These are phyloP conservation scores for Thunnus maccoyii DNA, from an alignment of 2,113 vertebrate genomes.

Conservation along the genomic window DNA sequence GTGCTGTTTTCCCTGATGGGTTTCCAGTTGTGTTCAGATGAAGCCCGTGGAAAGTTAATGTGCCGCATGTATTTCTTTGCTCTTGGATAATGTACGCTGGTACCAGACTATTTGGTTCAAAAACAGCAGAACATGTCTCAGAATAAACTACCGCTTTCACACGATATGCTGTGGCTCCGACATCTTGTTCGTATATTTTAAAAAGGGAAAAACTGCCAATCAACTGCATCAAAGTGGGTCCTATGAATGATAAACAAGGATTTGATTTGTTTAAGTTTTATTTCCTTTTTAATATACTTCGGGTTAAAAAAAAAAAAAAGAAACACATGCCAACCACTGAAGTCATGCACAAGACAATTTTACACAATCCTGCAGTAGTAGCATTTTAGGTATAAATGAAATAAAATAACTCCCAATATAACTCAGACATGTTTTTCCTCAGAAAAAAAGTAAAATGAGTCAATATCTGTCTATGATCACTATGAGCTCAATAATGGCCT, in stretches of 20 bases:
- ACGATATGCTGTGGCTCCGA: slow-evolving; percentile 13
- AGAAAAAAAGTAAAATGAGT: background rate
- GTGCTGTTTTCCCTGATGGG: slow-evolving; percentile 66
- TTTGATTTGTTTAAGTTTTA: slow-evolving; percentile 48
- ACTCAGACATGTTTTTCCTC: too few species aligned
- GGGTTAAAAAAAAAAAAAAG: slow-evolving; percentile 9
- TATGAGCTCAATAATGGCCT: background rate
- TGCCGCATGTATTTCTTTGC: slow-evolving; percentile 63
- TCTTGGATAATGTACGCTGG: slow-evolving; percentile 66
- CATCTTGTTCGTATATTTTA: slow-evolving; percentile 49
- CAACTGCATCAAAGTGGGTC: slow-evolving; percentile 15
- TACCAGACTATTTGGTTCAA: slow-evolving; percentile 53
- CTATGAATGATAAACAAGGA: slow-evolving; percentile 28
- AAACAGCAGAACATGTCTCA: slow-evolving; percentile 58
- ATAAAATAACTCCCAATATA: background rate
- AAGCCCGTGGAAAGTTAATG: slow-evolving; percentile 79
- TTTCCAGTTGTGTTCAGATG: slow-evolving; percentile 70
- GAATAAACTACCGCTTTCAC: slow-evolving; percentile 33
- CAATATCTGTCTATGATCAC: background rate
- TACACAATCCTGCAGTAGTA: background rate
- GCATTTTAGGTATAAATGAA: slow-evolving; percentile 8
- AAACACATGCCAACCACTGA: slow-evolving; percentile 44
- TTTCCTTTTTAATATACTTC: slow-evolving; percentile 39
- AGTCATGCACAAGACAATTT: slow-evolving; percentile 4
- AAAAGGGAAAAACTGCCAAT: slow-evolving; percentile 44